These are phyloP conservation scores for Eurystomus gularis DNA, from an alignment of 2,113 vertebrate genomes.

Conservation along the genomic window DNA sequence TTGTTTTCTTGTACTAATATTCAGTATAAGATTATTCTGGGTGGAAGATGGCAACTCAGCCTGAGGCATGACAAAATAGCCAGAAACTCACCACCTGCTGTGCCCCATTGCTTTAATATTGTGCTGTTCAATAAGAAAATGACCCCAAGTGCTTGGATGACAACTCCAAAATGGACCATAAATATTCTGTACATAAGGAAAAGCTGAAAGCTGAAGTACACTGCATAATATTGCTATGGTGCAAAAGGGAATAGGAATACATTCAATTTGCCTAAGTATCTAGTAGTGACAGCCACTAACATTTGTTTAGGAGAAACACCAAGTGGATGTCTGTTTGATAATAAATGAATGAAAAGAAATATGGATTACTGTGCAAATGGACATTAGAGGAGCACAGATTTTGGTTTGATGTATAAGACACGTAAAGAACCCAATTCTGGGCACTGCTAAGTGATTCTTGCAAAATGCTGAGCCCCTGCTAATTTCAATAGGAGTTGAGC, in stretches of 20 bases:
- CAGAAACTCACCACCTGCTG: slow-evolving; percentile 42
- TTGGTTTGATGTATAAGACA: slow-evolving; percentile 39
- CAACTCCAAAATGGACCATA: slow-evolving; percentile 59
- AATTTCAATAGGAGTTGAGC: slow-evolving; percentile 46
- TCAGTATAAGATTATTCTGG: neutral
- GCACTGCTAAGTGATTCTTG: slow-evolving; percentile 28
- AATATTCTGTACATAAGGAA: slow-evolving; percentile 44
- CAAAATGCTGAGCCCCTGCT: slow-evolving; percentile 58
- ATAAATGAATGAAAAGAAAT: slow-evolving; percentile 55
- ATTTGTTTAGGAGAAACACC: slow-evolving; percentile 52
- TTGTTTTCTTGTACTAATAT: neutral
- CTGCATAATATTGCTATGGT: slow-evolving; percentile 36
- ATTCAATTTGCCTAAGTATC: slow-evolving; percentile 66
- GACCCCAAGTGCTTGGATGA: slow-evolving; percentile 56
- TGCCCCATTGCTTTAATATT: slow-evolving; percentile 46
- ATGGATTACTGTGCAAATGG: slow-evolving; percentile 31
- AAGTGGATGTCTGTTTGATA: slow-evolving; percentile 33
- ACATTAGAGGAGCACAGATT: slow-evolving; percentile 26
- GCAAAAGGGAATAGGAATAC: slow-evolving; percentile 45
- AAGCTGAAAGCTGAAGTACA: slow-evolving; percentile 62
- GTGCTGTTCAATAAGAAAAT: slow-evolving; percentile 59
- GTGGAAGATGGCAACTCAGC: slow-evolving; percentile 35
- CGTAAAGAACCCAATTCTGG: slow-evolving; percentile 42
- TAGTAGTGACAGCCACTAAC: slow-evolving; percentile 53
- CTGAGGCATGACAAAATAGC: slow-evolving; percentile 49